Evolutionary conservation across 2,888 invertebrate species (phyloP), one percentile per base, ranked within the genome.

Genomic region (Malthinus flaveolus): DNA sequence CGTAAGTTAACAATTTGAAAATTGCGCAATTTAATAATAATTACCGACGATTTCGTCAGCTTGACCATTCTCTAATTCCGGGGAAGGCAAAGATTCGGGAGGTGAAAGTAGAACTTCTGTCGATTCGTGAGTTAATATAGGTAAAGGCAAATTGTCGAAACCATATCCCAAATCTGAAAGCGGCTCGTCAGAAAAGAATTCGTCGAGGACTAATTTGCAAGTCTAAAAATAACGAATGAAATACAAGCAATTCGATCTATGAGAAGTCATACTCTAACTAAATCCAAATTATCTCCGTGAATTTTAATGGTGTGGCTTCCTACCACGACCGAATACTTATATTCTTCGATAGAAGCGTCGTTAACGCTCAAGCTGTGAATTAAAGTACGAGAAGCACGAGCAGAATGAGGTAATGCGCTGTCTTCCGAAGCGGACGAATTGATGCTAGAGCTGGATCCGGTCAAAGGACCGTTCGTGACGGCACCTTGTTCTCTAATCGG

Each of bases 131-230:
- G 71, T 53, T 9, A 72, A 57, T 35, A 72, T 71, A 1, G 75
- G 72, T 48, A 77, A 77, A 7, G 79, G 78, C 49, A 79, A 65
- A 63, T 76, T 78, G 49, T 79, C 79, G 57, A 78, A 78, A 64
- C 76, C 78, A 63, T 76, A 78, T 63, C 74, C 70, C 23, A 75
- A 71, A 56, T 78, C 78, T 59, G 78, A 76, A 13, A 79, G 73
- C 9, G 78, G 77, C 61, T 78, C 78, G 7, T 79, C 79, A 11
- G 78, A 78, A 62, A 94, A 94, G 79, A 91, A 91, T 79, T 93
- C 93, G 76, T 94, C 94, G 71, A 95, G 81, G 66, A 93, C 89
- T 71, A 93, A 81, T 80, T 94, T 94, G 56, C 93, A 93, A 71
- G 89, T 89, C 93, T 93, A 76, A 32, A 10, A 53, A 9, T 47